Evolutionary conservation across 2,888 invertebrate species (phyloP).

Genomic region (Heliconius ethilla): DNA sequence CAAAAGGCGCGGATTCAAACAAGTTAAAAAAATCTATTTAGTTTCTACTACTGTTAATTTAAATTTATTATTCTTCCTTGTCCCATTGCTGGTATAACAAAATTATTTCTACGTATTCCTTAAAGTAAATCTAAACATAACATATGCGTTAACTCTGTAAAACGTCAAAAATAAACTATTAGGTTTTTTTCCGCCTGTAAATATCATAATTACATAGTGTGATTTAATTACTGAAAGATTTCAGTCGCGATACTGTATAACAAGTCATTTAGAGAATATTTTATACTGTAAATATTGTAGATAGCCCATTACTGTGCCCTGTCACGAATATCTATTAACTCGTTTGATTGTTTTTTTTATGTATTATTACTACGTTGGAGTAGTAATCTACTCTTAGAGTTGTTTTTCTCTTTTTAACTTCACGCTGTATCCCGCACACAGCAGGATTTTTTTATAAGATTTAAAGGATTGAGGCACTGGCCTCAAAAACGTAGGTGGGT

Average conservation of each 20-base stretch:
- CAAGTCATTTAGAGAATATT: slow-evolving; percentile 11
- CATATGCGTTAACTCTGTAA: neutral
- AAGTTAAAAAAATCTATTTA: neutral
- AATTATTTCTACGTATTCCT: neutral
- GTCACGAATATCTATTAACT: slow-evolving; percentile 6
- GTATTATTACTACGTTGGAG: neutral
- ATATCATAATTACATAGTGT: slow-evolving; percentile 6
- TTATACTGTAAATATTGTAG: slow-evolving; percentile 10
- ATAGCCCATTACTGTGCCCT: neutral
- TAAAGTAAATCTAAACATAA: neutral
- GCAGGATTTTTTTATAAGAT: too few species aligned
- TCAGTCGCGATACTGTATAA: neutral
- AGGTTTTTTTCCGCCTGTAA: neutral
- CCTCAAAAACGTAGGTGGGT: too few species aligned
- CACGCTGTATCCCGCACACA: too few species aligned
- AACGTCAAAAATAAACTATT: neutral
- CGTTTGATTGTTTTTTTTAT: neutral
- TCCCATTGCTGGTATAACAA: neutral
- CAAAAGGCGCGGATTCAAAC: too few species aligned
- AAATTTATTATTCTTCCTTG: neutral
- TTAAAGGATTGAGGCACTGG: too few species aligned
- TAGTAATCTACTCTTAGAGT: neutral
- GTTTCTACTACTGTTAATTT: neutral
- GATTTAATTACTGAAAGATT: slow-evolving; percentile 3
- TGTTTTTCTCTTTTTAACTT: too few species aligned